Conservation (phyloP, 37 sponge, comb jelly and placozoan genomes). For the Lycopodina hypogea region DNA sequence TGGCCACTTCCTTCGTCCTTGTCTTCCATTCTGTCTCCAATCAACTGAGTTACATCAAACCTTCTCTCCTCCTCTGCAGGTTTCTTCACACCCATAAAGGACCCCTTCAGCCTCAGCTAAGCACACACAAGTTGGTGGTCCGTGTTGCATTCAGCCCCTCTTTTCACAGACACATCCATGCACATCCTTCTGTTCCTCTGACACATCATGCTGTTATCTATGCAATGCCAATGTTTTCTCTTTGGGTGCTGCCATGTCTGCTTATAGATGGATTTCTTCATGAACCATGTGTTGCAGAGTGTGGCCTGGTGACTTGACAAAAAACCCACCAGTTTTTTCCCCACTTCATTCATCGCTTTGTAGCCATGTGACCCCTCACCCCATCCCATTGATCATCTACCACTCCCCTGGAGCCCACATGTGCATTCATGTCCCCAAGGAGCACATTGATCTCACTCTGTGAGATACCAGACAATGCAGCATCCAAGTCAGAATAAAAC, state of each 20-base stretch:
- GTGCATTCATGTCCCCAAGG: too few relatives aligned
- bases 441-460: too few relatives aligned
- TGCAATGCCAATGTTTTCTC: slow-evolving; percentile 27
- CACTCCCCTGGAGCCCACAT: too few relatives aligned
- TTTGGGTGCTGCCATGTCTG: slow-evolving; percentile 37
- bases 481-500: too few relatives aligned
- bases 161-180: too few relatives aligned
- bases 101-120: slow-evolving; percentile 1
- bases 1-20: background rate
- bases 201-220: slow-evolving; percentile 5
- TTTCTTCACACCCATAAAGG: background rate
- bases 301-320: background rate
- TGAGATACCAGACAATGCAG: too few relatives aligned
- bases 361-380: too few relatives aligned
- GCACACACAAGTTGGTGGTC: slow-evolving; percentile 25
- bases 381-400: too few relatives aligned
- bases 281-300: slow-evolving; percentile 45
- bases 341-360: background rate
- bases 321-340: background rate
- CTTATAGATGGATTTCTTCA: slow-evolving; percentile 31
- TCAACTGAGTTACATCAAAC: background rate
- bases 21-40: background rate
- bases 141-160: slow-evolving; percentile 31
- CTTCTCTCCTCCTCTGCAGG: background rate
- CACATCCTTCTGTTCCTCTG: background rate